These are phyloP conservation scores for Drosophila nasuta DNA, from an alignment of 1,140 invertebrate species.

Conservation along the genomic window DNA sequence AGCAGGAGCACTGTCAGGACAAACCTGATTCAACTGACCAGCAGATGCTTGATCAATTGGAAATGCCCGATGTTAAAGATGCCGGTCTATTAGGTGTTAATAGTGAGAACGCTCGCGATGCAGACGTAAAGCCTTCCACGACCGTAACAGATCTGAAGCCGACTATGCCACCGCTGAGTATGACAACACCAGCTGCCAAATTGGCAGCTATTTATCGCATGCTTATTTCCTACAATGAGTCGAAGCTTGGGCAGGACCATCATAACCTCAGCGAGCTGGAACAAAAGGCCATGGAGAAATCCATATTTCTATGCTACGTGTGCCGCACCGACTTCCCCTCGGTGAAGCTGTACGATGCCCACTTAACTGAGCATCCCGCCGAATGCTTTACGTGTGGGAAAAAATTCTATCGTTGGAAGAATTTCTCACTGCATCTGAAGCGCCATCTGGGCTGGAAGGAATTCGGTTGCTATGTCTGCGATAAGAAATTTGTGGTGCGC, in stretches of 20 bases:
- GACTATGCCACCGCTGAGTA: conserved; percentile 56
- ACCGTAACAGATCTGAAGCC: conserved; percentile 52
- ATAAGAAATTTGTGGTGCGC: conserved; percentile 92
- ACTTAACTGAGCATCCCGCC: conserved; percentile 91
- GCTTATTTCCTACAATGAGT: conserved; percentile 79
- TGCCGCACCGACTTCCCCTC: conserved; percentile 86
- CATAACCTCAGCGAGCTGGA: conserved; percentile 75
- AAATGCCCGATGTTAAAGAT: conserved; percentile 68
- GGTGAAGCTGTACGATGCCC: conserved; percentile 87
- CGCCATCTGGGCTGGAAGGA: conserved; percentile 90
- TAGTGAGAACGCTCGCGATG: conserved; percentile 33
- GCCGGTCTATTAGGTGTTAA: conserved; percentile 51
- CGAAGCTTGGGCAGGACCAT: conserved; percentile 75
- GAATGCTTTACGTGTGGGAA: conserved; percentile 92
- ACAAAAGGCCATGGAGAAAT: conserved; percentile 80
- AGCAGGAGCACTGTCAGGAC: conserved; percentile 72
- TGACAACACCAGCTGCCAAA: conserved; percentile 75
- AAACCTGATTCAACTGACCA: conserved; percentile 58
- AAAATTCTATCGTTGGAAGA: conserved; percentile 90
- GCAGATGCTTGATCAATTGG: conserved; percentile 47
- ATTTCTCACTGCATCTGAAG: conserved; percentile 91
- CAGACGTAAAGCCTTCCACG: conserved; percentile 62
- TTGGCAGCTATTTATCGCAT: conserved; percentile 77
- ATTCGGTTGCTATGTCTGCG: conserved; percentile 90
- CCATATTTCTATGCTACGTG: conserved; percentile 85